Evolutionary conservation across 2,113 vertebrate species (phyloP), one percentile per base, ranked within the genome.

Genomic region (Nymphicus hollandicus): DNA sequence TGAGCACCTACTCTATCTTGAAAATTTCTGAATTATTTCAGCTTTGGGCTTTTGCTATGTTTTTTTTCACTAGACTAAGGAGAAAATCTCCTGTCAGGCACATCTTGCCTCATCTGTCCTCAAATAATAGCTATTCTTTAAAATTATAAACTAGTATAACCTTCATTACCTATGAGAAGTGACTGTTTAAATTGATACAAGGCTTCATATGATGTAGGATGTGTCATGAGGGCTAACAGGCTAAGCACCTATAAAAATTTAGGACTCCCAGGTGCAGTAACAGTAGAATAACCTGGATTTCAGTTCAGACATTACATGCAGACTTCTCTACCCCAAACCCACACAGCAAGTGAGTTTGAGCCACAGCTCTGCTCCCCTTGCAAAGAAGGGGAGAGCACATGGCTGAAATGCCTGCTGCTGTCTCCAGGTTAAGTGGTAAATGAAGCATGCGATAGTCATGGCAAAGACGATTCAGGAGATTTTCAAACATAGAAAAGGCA

Each of bases 1-100:
- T 81, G n/a, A 92, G 47, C 24, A 53, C 35, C 23, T 85, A 35
- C 19, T 81, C 23, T 66, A 3, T 44, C 46, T 76, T 55, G 56
- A 94, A 94, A 89, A 84, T 43, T 43, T 91, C 35, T 41, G 16
- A 49, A 23, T 92, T 81, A 47, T 79, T 93, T 82, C 39, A 89
- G 29, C 55, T 91, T 73, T 77, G 43, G 31, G n/a, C 17, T 95
- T 84, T 83, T 46, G 44, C 20, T 52, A 47, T 15, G 5, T 31
- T 71, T 63, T 77, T 81, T 73, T 43, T 7, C 46, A 77, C 58
- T 83, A 2, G 2, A 77, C 76, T 78, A 86, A 78, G 73, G 43
- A 78, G 46, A 44, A 91, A 65, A 79, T 66, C 19, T 90, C 56
- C 33, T 69, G 25, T 68, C 49, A 66, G 72, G 65, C 37, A 66